These are phyloP conservation scores for Enteromius argenteus DNA, from an alignment of 2,797 vertebrate genomes.

Conservation along the genomic window DNA sequence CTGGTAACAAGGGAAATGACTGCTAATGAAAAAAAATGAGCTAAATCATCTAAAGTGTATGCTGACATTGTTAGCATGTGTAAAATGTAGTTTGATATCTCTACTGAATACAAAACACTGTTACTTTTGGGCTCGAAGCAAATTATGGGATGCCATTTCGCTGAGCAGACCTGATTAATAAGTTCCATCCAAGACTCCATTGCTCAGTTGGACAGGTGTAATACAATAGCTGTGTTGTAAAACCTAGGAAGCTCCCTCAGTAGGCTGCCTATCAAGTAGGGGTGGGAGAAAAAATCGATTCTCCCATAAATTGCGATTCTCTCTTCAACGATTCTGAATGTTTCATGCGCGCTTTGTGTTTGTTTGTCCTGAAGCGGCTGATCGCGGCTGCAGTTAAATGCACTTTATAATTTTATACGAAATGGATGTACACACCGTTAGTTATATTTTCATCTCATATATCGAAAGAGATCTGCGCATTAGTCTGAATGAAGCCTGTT, in stretches of 20 bases:
- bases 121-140: constrained; percentile 15
- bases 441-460: too few species aligned
- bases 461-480: too few species aligned
- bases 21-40: constrained; percentile 33
- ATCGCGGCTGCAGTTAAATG: too few species aligned
- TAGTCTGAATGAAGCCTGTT: too few species aligned
- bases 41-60: constrained; percentile 21
- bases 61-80: constrained; percentile 19
- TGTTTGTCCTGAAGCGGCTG: too few species aligned
- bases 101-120: constrained; percentile 18
- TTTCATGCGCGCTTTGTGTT: too few species aligned
- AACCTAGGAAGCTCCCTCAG: not conserved
- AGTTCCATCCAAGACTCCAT: not conserved
- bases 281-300: too few species aligned
- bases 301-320: too few species aligned
- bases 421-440: too few species aligned
- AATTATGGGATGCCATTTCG: constrained; percentile 4
- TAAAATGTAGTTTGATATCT: constrained; percentile 27
- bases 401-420: too few species aligned
- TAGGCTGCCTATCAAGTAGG: not conserved
- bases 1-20: constrained; percentile 3
- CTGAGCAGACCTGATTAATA: constrained; percentile 10
- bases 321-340: too few species aligned
- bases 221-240: not conserved
- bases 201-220: not conserved